Conservation (phyloP, 2,113 vertebrate genomes). For the Herpailurus yagouaroundi region DNA sequence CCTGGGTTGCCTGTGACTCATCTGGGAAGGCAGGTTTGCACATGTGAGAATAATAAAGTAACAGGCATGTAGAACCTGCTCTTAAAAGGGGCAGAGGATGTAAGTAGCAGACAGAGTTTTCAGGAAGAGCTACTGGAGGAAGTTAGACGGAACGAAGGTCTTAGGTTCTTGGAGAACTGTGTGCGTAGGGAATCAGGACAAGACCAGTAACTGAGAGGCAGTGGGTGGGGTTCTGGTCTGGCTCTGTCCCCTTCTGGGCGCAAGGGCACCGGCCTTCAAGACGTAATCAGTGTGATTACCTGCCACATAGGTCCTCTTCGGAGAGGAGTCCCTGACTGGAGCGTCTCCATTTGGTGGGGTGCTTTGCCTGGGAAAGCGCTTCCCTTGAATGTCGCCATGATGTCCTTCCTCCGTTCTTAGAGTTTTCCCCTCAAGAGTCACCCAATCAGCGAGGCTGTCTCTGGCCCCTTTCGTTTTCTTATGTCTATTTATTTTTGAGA, state of each 20-base stretch:
- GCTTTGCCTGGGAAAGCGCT: neutral
- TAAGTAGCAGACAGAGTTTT: neutral
- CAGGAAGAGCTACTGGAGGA: neutral
- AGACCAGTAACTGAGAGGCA: neutral
- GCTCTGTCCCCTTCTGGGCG: neutral
- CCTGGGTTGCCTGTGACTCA: neutral
- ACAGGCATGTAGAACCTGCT: neutral
- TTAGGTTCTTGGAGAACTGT: neutral
- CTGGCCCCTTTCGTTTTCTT: no score
- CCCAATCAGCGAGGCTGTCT: neutral
- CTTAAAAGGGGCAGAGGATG: neutral
- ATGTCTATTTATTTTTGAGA: no score
- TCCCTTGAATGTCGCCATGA: neutral
- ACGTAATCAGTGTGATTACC: neutral
- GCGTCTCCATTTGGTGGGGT: no score
- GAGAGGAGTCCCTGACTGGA: neutral
- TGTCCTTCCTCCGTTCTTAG: neutral
- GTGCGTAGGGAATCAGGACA: no score
- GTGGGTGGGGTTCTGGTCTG: neutral
- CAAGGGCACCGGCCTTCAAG: neutral
- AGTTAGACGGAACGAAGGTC: neutral
- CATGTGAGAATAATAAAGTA: neutral
- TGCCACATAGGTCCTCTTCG: neutral
- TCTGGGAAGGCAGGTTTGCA: neutral
- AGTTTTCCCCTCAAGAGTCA: neutral